Conservation (phyloP, 2,888 invertebrate species). For the Chrysotoxum bicinctum region DNA sequence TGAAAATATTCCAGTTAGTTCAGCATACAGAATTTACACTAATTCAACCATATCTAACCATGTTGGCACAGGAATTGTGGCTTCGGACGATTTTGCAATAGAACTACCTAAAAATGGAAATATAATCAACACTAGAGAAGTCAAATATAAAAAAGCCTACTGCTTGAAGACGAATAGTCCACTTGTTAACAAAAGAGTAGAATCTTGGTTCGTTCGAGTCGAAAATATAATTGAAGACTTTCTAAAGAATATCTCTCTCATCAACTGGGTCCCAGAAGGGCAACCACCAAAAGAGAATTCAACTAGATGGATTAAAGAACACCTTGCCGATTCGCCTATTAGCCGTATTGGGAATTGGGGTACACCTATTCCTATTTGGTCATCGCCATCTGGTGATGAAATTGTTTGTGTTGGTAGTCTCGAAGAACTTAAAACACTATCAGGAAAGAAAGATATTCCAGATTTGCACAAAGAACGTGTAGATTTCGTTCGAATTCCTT, state of each 20-base stretch:
- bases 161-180: constrained; percentile 99
- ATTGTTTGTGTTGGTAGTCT: constrained; percentile 95
- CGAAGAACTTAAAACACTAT: constrained; percentile 90
- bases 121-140: constrained; percentile 87
- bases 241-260: constrained; percentile 88
- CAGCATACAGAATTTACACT: constrained; percentile 91
- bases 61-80: constrained; percentile 96
- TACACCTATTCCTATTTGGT: constrained; percentile 98
- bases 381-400: constrained; percentile 93
- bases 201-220: constrained; percentile 97
- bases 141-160: constrained; percentile 96
- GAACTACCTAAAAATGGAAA: constrained; percentile 89
- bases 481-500: constrained; percentile 94
- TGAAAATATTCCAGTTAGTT: constrained; percentile 80
- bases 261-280: constrained; percentile 98
- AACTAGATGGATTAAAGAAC: constrained; percentile 97
- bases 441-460: constrained; percentile 87
- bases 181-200: constrained; percentile 96
- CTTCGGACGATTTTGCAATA: constrained; percentile 93
- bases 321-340: constrained; percentile 97
- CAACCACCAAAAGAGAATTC: constrained; percentile 95
- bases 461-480: constrained; percentile 96
- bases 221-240: constrained; percentile 91
- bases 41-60: constrained; percentile 88
- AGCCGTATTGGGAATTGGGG: constrained; percentile 98